phyloP scores from a whole-genome alignment of 2,888 invertebrate genomes.

The Chymomyza caudatula region DNA sequence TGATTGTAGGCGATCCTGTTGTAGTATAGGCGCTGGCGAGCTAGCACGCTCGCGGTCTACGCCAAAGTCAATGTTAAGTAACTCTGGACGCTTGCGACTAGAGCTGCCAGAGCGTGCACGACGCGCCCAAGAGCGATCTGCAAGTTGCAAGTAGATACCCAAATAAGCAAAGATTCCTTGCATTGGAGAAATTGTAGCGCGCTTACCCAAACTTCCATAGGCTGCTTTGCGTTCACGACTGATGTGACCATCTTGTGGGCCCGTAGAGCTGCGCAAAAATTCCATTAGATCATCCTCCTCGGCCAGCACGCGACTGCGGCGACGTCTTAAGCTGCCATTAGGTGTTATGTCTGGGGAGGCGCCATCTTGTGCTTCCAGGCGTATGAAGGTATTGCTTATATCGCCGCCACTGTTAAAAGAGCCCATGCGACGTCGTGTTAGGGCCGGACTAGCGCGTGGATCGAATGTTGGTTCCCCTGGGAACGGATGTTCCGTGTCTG shows the following conservation, averaged over 20 bases:
- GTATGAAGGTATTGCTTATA: conserved; percentile 62
- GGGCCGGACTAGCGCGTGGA: conserved; percentile 84
- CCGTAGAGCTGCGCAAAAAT: conserved; percentile 87
- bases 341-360: conserved; percentile 87
- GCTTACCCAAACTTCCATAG: conserved; percentile 89
- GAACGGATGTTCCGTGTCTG: conserved; percentile 85
- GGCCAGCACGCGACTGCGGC: conserved; percentile 88
- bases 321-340: conserved; percentile 89
- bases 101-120: conserved; percentile 85
- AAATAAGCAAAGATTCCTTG: no score
- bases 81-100: conserved; percentile 87
- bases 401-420: conserved; percentile 81
- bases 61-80: conserved; percentile 85
- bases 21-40: conserved; percentile 82
- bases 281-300: conserved; percentile 94
- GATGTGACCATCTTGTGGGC: conserved; percentile 82
- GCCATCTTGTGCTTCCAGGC: conserved; percentile 69
- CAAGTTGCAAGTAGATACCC: background rate
- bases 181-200: no score
- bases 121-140: conserved; percentile 93
- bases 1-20: conserved; percentile 79
- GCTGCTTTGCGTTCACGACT: conserved; percentile 84
- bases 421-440: conserved; percentile 83
- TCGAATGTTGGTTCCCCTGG: conserved; percentile 89
- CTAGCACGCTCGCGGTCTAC: conserved; percentile 86